These are phyloP conservation scores for Styela plicata DNA, from an alignment of 23 tunicate species.

Conservation along the genomic window DNA sequence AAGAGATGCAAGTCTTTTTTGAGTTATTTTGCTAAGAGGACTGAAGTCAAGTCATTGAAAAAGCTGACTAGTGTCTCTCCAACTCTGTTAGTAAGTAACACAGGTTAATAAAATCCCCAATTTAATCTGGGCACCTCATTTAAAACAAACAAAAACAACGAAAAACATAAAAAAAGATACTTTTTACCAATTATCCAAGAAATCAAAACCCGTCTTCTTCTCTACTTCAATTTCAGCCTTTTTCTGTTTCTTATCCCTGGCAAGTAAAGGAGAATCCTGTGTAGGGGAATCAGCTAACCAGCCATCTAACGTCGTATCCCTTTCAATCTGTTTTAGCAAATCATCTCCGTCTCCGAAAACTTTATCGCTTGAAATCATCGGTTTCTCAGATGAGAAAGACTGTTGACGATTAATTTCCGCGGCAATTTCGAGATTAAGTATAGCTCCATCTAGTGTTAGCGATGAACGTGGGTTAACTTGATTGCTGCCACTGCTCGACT, in stretches of 20 bases:
- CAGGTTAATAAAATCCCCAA: no score
- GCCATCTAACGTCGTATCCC: not conserved
- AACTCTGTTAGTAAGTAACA: no score
- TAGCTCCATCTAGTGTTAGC: constrained; percentile 21
- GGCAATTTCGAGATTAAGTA: constrained; percentile 14
- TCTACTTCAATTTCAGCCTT: not conserved
- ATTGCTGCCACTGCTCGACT: not conserved
- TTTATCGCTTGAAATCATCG: not conserved
- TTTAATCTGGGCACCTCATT: no score
- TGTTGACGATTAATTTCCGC: constrained; percentile 9
- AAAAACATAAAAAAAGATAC: not conserved
- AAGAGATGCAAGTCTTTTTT: no score
- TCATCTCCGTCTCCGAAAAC: constrained; percentile 9
- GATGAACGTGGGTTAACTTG: constrained; percentile 28
- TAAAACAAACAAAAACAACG: not conserved
- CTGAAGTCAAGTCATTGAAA: no score
- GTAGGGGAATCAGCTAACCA: not conserved
- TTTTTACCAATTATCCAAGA: constrained; percentile 14
- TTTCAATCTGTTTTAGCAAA: constrained; percentile 8
- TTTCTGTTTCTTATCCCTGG: not conserved
- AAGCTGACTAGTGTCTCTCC: no score
- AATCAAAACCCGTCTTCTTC: constrained; percentile 6
- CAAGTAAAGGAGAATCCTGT: not conserved
- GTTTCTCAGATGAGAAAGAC: not conserved
- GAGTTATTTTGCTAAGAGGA: no score